Evolutionary conservation across 2,113 vertebrate genomes (phyloP).

Genomic region (Crotalus viridis): DNA sequence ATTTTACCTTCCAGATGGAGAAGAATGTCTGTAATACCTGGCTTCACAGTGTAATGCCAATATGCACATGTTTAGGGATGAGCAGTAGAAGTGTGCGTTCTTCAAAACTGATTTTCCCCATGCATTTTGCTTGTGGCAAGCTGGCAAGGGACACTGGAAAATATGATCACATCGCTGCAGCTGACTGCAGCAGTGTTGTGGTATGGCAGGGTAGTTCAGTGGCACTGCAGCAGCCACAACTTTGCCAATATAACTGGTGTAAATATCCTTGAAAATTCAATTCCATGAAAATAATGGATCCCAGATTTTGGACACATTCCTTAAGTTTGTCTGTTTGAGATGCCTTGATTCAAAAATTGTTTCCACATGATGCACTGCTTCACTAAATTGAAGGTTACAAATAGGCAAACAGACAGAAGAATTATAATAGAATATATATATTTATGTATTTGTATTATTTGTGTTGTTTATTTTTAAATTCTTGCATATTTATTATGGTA

Average conservation of each 20-base stretch:
- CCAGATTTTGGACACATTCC: background rate
- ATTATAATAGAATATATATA: background rate
- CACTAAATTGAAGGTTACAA: background rate
- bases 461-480: background rate
- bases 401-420: too few relatives aligned
- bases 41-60: background rate
- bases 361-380: background rate
- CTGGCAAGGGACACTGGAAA: background rate
- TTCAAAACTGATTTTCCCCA: background rate
- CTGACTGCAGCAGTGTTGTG: background rate
- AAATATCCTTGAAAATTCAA: background rate
- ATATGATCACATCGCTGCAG: background rate
- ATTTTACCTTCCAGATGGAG: background rate
- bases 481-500: background rate
- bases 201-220: background rate
- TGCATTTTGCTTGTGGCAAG: too few relatives aligned
- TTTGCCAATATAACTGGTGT: background rate
- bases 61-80: background rate
- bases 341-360: background rate
- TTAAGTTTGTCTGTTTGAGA: background rate
- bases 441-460: background rate
- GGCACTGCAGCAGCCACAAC: background rate
- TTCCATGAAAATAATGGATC: background rate
- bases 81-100: background rate
- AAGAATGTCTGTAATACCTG: background rate